Conservation (phyloP, 2,888 invertebrate genomes). For the Phengaris alcon region DNA sequence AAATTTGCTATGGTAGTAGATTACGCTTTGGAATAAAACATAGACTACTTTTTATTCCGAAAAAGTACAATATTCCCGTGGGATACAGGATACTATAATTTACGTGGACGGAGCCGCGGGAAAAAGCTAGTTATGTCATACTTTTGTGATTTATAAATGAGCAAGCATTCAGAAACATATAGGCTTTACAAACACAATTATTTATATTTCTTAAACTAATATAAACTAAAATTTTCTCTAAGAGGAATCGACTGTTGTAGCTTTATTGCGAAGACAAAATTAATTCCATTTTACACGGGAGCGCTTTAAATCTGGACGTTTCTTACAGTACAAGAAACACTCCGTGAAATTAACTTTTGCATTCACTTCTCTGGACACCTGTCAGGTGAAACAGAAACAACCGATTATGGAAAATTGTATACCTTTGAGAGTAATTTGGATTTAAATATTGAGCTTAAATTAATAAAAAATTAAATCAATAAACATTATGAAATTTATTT, state of each 20-base stretch:
- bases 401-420: conserved; percentile 44
- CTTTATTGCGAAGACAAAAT: conserved; percentile 50
- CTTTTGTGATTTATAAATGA: too few species aligned
- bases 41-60: too few species aligned
- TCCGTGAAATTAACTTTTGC: conserved; percentile 75
- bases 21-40: too few species aligned
- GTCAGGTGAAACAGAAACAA: conserved; percentile 68
- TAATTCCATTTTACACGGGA: conserved; percentile 69
- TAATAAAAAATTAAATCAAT: too few species aligned
- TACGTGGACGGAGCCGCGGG: too few species aligned
- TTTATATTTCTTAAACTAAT: neutral
- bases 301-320: conserved; percentile 58
- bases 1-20: too few species aligned
- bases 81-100: too few species aligned
- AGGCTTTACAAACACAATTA: neutral
- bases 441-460: too few species aligned
- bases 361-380: conserved; percentile 68
- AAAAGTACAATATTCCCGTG: too few species aligned
- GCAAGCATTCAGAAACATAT: too few species aligned
- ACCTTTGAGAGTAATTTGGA: neutral
- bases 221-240: neutral
- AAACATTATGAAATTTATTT: too few species aligned
- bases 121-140: too few species aligned
- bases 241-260: conserved; percentile 26
- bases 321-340: conserved; percentile 66